A percentile compares a stretch with the other conserved stretches of the same genome.
These are phyloP conservation scores for Desmophyllum pertusum DNA, from an alignment of 92 coral and sea anemone species.

Conservation along the genomic window DNA sequence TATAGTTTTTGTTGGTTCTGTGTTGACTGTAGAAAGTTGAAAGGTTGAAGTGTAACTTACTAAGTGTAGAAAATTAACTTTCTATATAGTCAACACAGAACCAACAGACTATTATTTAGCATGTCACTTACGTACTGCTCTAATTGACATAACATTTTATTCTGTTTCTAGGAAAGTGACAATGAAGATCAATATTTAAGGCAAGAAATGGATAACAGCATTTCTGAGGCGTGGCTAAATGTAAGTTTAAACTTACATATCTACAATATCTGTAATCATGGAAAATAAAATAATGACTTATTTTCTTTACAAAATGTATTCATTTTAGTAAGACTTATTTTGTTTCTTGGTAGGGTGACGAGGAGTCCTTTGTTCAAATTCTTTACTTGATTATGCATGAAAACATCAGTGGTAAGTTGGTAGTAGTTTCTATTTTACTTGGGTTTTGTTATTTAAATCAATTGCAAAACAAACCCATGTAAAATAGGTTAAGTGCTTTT, in stretches of 20 bases:
- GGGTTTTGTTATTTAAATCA: no score
- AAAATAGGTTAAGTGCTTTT: no score
- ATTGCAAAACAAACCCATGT: no score
- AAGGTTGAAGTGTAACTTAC: no score
- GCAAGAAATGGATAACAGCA: conserved; percentile 96
- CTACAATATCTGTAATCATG: not conserved
- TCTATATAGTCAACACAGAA: no score
- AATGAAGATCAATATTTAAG: conserved; percentile 77
- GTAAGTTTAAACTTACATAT: conserved; percentile 48
- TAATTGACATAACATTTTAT: not conserved
- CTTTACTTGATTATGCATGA: conserved; percentile 95
- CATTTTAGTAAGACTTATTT: not conserved
- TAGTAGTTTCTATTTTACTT: not conserved
- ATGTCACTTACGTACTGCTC: no score
- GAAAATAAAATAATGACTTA: not conserved
- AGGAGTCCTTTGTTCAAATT: conserved; percentile 96
- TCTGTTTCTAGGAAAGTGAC: conserved; percentile 42
- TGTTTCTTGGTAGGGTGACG: conserved; percentile 71
- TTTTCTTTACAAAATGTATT: not conserved
- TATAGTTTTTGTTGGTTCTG: not conserved
- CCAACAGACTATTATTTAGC: no score
- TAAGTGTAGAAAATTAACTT: not conserved
- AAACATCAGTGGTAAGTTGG: conserved; percentile 80
- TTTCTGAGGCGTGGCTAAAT: conserved; percentile 94
- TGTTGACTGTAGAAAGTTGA: not conserved